Percentiles rank a stretch among this genome's conserved stretches.
phyloP scores from a whole-genome alignment of 2,797 vertebrate species.

The Vespertilio murinus region DNA sequence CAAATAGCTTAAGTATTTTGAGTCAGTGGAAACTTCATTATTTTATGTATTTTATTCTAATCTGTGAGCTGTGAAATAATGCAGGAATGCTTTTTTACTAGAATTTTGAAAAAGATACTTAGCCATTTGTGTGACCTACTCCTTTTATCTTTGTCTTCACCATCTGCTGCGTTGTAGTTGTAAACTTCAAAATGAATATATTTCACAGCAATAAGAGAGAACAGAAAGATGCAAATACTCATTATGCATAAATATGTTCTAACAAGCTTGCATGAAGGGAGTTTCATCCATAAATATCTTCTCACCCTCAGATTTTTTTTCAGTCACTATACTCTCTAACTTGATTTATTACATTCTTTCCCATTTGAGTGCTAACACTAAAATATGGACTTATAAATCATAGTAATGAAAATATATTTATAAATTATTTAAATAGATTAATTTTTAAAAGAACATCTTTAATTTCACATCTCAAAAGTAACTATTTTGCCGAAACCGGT shows the following conservation, averaged over 20 bases:
- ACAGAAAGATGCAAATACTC: background rate
- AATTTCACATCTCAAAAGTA: background rate
- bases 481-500: background rate
- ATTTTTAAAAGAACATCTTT: background rate
- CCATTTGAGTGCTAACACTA: background rate
- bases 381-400: background rate
- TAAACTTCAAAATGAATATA: slow-evolving; percentile 28
- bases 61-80: background rate
- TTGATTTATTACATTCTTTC: background rate
- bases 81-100: background rate
- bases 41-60: background rate
- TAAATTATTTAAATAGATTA: too few relatives aligned
- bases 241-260: background rate
- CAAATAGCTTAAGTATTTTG: background rate
- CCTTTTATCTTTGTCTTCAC: slow-evolving; percentile 7
- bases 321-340: background rate
- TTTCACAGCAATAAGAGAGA: slow-evolving; percentile 13
- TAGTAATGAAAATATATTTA: background rate
- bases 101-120: background rate
- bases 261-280: background rate
- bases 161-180: background rate
- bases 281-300: background rate
- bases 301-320: background rate
- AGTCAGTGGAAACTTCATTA: background rate
- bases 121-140: background rate